Evolutionary conservation across 2,888 invertebrate genomes (phyloP).

Genomic region (Lottia gigantea): DNA sequence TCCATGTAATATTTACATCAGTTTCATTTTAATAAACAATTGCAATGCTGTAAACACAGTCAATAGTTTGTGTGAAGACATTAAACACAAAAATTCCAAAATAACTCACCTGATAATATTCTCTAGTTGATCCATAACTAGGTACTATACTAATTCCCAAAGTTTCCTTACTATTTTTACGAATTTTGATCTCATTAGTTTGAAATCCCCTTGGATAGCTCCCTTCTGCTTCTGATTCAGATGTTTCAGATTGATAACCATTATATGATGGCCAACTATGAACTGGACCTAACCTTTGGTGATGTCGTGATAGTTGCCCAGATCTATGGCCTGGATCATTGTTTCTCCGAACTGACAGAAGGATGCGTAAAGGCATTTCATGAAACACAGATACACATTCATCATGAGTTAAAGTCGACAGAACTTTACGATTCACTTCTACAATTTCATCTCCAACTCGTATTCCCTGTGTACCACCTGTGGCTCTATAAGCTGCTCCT

Average conservation of each 20-base stretch:
- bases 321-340: constrained; percentile 1
- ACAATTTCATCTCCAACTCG: constrained; percentile 90
- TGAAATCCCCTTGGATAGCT: constrained; percentile 40
- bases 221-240: neutral
- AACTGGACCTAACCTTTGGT: neutral
- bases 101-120: constrained; percentile 56
- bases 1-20: too few relatives aligned
- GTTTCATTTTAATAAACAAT: too few relatives aligned
- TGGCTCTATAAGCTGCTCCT: constrained; percentile 58
- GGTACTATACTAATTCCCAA: constrained; percentile 62
- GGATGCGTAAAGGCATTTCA: constrained; percentile 74
- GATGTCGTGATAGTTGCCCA: neutral
- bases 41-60: too few relatives aligned
- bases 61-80: too few relatives aligned
- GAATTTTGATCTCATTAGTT: constrained; percentile 41
- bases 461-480: constrained; percentile 68
- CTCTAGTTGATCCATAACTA: constrained; percentile 53
- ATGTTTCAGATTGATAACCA: neutral
- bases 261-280: neutral
- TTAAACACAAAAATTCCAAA: too few relatives aligned
- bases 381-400: constrained; percentile 92
- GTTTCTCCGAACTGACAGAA: constrained; percentile 44
- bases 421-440: constrained; percentile 83
- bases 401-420: constrained; percentile 82
- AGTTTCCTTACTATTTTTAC: constrained; percentile 47